A percentile compares a stretch with the other conserved stretches of the same genome.
These are phyloP conservation scores for Rissa tridactyla DNA, from an alignment of 2,113 vertebrate genomes.

Conservation along the genomic window DNA sequence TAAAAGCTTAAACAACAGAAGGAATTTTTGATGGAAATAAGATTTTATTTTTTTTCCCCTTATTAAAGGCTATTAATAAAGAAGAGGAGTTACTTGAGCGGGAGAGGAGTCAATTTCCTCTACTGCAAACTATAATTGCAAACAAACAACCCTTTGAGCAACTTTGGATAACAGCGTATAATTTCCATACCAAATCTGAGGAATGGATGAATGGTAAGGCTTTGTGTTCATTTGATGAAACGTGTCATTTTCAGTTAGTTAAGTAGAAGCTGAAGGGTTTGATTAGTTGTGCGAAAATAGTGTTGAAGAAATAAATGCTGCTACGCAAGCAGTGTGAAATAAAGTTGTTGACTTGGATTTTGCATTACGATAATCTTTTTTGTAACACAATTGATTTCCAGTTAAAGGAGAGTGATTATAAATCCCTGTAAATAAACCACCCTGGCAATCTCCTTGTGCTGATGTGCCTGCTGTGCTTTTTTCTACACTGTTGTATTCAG, in stretches of 20 bases:
- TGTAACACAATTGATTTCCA: neutral
- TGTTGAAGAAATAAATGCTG: neutral
- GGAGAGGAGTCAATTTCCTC: conserved; percentile 82
- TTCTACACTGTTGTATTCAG: conserved; percentile 54
- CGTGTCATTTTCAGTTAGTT: neutral
- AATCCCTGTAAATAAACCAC: neutral
- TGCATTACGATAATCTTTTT: neutral
- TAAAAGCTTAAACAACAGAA: neutral
- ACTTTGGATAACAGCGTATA: conserved; percentile 85
- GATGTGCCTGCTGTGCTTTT: neutral
- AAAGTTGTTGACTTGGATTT: neutral
- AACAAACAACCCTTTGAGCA: conserved; percentile 86
- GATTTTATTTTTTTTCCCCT: neutral
- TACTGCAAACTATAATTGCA: conserved; percentile 77
- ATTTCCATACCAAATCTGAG: conserved; percentile 84
- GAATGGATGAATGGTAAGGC: conserved; percentile 88
- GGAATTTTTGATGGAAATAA: neutral
- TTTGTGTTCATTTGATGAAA: neutral
- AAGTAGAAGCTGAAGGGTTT: neutral
- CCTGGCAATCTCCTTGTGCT: neutral
- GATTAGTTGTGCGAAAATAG: neutral
- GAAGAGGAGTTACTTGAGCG: conserved; percentile 84
- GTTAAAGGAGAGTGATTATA: neutral
- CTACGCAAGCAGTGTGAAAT: neutral
- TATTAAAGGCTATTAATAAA: conserved; percentile 83